A percentile compares a stretch with the other conserved stretches of the same genome.
Evolutionary conservation across 2,888 invertebrate genomes (phyloP).

Genomic region (Ceramica pisi): DNA sequence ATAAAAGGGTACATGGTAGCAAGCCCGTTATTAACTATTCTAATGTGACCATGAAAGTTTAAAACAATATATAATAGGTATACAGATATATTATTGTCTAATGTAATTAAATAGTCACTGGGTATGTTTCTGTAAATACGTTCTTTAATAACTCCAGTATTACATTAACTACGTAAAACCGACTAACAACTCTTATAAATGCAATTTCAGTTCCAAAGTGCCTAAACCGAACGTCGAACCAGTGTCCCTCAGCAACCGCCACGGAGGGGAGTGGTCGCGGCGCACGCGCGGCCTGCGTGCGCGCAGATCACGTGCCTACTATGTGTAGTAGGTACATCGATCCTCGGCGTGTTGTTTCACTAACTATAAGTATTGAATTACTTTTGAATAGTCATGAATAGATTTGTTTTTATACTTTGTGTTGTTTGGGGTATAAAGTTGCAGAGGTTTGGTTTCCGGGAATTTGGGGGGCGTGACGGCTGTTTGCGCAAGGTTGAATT

Average conservation of each 20-base stretch:
- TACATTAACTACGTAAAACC: background rate
- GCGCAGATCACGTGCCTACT: conserved; percentile 54
- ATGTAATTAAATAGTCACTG: too few relatives aligned
- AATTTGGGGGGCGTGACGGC: conserved; percentile 12
- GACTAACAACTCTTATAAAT: too few relatives aligned
- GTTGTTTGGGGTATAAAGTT: conserved; percentile 2
- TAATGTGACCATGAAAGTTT: too few relatives aligned
- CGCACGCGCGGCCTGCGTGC: conserved; percentile 65
- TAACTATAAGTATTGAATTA: conserved; percentile 27
- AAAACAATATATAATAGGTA: too few relatives aligned
- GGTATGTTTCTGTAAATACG: too few relatives aligned
- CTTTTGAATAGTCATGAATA: conserved; percentile 40
- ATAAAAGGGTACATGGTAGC: too few relatives aligned
- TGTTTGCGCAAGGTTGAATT: conserved; percentile 12
- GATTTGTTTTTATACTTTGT: conserved; percentile 18
- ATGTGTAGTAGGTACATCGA: conserved; percentile 41
- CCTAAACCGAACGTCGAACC: conserved; percentile 41
- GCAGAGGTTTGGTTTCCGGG: conserved; percentile 6
- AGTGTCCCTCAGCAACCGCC: conserved; percentile 46
- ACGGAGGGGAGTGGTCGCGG: conserved; percentile 53
- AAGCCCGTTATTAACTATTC: too few relatives aligned
- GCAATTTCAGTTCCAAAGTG: conserved; percentile 30
- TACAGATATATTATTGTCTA: too few relatives aligned
- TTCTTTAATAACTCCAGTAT: too few relatives aligned
- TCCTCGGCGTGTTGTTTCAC: conserved; percentile 39